Evolutionary conservation across 2,113 vertebrate genomes (phyloP), one percentile per base, ranked within the genome.

Genomic region (Anolis sagrei): DNA sequence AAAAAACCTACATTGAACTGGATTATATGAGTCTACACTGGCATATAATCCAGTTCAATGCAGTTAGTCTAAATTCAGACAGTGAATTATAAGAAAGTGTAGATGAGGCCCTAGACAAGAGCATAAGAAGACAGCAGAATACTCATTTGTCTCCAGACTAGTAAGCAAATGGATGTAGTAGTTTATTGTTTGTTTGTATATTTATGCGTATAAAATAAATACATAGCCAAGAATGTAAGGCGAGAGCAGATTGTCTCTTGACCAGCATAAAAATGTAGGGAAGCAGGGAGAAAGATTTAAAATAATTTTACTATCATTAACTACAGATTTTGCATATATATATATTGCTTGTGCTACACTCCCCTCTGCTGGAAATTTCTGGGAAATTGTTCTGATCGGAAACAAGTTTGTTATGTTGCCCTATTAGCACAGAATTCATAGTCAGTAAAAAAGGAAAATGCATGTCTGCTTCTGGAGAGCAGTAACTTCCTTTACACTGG

Each of bases 351-450:
- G 29, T 79, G 14, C 16, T 34, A 7, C 73, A 79, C 78, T 62
- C 13, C 76, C 84, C 49, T 11, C 84, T 86, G 69, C 77, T 86
- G 84, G 84, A 62, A 51, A 70, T 25, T 80, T n/a, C 21, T 80
- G 34, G 73, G 74, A n/a, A 49, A 19, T 32, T 62, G 10, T 9
- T 34, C 19, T 48, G 66, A 79, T 48, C 11, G 34, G 48, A 48
- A 79, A 51, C 14, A 44, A 25, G 19, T 68, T 68, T 19, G 21
- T 51, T 11, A 61, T 69, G 64, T 2, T 49, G 27, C 3, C 4
- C 39, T 32, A 27, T 69, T 73, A 62, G 13, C 18, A 19, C 64
- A 54, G 66, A 29, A 66, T 68, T 77, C 39, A 64, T 32, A 23
- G 23, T 54, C 16, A 10, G 23, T 29, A 39, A 51, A 66, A 84